Percentiles rank a stretch among this genome's conserved stretches.
These are phyloP conservation scores for Virgularia gustaviana DNA, from an alignment of 92 coral and sea anemone genomes.

Conservation along the genomic window DNA sequence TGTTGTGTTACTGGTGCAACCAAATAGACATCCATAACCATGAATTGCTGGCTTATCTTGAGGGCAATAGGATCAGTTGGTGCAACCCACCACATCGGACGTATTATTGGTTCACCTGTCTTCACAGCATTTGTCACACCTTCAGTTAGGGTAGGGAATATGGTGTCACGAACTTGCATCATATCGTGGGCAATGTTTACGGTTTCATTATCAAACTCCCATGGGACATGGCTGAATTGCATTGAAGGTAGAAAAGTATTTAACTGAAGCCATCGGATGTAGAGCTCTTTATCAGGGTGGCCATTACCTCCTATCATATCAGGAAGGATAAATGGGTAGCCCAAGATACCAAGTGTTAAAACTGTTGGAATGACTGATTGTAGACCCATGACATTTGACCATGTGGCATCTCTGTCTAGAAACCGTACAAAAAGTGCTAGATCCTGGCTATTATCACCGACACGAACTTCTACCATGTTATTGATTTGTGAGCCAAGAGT, in stretches of 20 bases:
- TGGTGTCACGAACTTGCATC: constrained; percentile 50
- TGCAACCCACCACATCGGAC: constrained; percentile 86
- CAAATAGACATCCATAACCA: constrained; percentile 60
- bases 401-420: constrained; percentile 61
- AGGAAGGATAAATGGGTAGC: constrained; percentile 80
- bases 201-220: constrained; percentile 78
- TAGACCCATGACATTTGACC: constrained; percentile 67
- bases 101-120: constrained; percentile 64
- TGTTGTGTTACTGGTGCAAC: constrained; percentile 66
- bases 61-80: constrained; percentile 65
- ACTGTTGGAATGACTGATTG: constrained; percentile 75
- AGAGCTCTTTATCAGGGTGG: constrained; percentile 55
- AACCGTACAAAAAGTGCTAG: constrained; percentile 65
- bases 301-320: constrained; percentile 82
- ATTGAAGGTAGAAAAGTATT: constrained; percentile 68
- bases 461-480: constrained; percentile 63
- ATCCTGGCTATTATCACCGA: constrained; percentile 65
- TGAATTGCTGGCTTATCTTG: constrained; percentile 57
- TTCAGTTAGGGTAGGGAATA: constrained; percentile 49
- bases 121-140: constrained; percentile 52
- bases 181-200: constrained; percentile 55
- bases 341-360: constrained; percentile 72
- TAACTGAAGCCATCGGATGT: constrained; percentile 74
- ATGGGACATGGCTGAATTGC: constrained; percentile 74
- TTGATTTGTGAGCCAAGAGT: constrained; percentile 63